These are phyloP conservation scores for Sarcoramphus papa DNA, from an alignment of 2,797 vertebrate genomes.

Conservation along the genomic window DNA sequence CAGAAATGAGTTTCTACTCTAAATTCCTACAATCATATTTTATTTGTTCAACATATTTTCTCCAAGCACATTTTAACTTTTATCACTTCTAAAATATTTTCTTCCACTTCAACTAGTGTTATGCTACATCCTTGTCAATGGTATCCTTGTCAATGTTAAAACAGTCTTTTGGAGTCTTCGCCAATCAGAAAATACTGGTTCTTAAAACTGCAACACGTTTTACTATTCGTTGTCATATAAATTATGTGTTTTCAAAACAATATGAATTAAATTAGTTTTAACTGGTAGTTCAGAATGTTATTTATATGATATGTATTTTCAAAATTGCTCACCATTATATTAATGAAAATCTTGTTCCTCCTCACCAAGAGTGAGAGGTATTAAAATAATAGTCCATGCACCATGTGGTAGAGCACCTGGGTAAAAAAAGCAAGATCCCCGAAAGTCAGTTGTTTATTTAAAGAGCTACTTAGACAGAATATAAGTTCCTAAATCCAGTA, in stretches of 20 bases:
- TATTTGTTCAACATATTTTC: background rate
- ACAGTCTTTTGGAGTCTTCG: background rate
- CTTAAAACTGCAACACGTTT: background rate
- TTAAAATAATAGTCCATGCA: background rate
- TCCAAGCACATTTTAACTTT: background rate
- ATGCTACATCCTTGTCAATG: background rate
- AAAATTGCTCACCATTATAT: background rate
- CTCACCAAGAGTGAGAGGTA: background rate
- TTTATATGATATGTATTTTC: background rate
- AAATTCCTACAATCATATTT: background rate
- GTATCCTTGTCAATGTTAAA: background rate
- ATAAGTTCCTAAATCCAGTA: background rate
- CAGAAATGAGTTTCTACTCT: background rate
- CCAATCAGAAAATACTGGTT: background rate
- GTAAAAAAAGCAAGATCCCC: background rate
- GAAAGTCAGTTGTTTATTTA: background rate
- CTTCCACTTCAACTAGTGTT: background rate
- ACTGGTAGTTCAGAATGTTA: background rate
- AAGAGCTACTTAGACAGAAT: background rate
- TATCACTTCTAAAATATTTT: background rate
- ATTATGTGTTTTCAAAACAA: background rate
- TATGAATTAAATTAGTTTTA: background rate
- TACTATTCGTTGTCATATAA: background rate
- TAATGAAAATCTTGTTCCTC: background rate
- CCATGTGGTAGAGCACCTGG: rapidly evolving